phyloP scores from a whole-genome alignment of 2,888 invertebrate genomes.

The Neuroscelio doddi region DNA sequence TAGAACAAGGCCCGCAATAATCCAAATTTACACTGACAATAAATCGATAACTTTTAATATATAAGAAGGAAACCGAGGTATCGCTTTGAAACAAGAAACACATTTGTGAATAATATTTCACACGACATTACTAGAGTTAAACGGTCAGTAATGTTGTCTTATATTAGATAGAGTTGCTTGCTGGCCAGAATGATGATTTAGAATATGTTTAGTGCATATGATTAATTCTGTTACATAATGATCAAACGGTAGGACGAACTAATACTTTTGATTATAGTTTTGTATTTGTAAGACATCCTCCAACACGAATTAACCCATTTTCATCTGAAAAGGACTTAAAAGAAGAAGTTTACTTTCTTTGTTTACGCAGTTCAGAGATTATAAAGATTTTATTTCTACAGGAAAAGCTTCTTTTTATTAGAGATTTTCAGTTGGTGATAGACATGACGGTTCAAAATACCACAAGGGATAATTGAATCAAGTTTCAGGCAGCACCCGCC shows the following conservation, averaged over 20 bases:
- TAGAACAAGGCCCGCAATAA: conserved; percentile 52
- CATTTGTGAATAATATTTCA: conserved; percentile 27
- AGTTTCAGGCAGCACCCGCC: conserved; percentile 28
- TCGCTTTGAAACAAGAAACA: conserved; percentile 44
- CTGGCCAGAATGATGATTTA: conserved; percentile 25
- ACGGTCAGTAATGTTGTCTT: conserved; percentile 34
- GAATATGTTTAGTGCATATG: conserved; percentile 19
- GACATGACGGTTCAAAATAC: conserved; percentile 37
- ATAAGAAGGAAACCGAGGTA: conserved; percentile 44
- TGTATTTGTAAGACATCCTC: conserved; percentile 36
- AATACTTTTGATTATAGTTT: no score
- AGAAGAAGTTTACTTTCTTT: conserved; percentile 22
- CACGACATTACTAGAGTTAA: conserved; percentile 29
- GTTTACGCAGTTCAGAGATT: no score
- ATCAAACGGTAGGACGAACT: conserved; percentile 8
- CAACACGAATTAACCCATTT: conserved; percentile 39
- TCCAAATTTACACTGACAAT: conserved; percentile 53
- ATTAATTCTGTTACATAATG: conserved; percentile 31
- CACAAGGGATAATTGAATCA: conserved; percentile 29
- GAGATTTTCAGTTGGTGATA: not conserved
- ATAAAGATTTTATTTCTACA: no score
- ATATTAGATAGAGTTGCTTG: conserved; percentile 32
- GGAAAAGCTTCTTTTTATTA: no score
- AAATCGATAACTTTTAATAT: conserved; percentile 42
- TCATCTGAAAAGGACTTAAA: conserved; percentile 49